Evolutionary conservation across 2,888 invertebrate genomes (phyloP).

Genomic region (Tachina lurida): DNA sequence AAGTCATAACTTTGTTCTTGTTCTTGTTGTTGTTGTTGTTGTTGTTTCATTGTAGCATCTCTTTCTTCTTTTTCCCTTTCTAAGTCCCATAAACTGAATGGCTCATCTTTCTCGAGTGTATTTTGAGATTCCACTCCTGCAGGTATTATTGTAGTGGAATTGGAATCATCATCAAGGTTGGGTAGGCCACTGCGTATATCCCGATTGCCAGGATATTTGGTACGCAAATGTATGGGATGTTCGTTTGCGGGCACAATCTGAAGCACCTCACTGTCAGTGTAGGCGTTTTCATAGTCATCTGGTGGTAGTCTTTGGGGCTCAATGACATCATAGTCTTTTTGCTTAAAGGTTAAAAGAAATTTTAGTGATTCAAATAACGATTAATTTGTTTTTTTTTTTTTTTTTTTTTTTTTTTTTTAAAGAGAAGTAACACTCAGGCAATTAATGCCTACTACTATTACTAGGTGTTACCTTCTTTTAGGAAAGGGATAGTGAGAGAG

Average conservation of each 20-base stretch:
- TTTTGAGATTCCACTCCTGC: conserved; percentile 73
- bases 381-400: no score
- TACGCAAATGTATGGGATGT: conserved; percentile 80
- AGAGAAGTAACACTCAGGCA: no score
- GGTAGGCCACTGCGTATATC: conserved; percentile 81
- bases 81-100: conserved; percentile 84
- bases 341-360: conserved; percentile 25
- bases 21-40: conserved; percentile 68
- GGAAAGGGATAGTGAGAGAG: no score
- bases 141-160: conserved; percentile 72
- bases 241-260: conserved; percentile 76
- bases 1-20: conserved; percentile 71
- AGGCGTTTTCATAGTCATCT: conserved; percentile 81
- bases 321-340: conserved; percentile 80
- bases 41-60: conserved; percentile 81
- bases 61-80: conserved; percentile 85
- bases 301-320: conserved; percentile 74
- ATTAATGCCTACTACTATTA: no score
- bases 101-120: conserved; percentile 75
- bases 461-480: no score
- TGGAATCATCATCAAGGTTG: conserved; percentile 72
- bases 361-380: neutral
- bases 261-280: conserved; percentile 79
- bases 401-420: no score
- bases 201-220: conserved; percentile 81